Conservation (phyloP, 1,140 invertebrate species). For the Lasioglossum albipes region DNA sequence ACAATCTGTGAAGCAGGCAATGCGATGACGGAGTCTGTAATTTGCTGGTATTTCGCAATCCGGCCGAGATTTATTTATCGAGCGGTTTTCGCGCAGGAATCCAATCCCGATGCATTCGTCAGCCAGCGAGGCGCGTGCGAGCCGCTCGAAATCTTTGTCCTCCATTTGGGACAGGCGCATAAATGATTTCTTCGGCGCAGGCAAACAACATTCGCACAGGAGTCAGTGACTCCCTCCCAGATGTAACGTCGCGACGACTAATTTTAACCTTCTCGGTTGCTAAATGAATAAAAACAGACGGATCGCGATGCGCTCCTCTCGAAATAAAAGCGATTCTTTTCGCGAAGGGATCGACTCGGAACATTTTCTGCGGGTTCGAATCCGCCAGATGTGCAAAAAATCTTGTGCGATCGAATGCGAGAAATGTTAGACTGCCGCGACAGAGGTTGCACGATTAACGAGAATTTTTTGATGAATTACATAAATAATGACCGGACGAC, state of each 20-base stretch:
- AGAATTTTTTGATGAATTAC: too few relatives aligned
- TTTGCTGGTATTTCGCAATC: background rate
- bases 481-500: too few relatives aligned
- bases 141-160: constrained; percentile 3
- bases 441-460: background rate
- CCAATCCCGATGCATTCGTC: background rate
- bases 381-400: too few relatives aligned
- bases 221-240: constrained; percentile 65
- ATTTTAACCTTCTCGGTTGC: constrained; percentile 66
- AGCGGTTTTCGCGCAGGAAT: background rate
- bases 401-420: too few relatives aligned
- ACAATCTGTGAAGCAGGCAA: too few relatives aligned
- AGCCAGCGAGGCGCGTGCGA: background rate
- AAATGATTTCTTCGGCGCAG: constrained; percentile 61
- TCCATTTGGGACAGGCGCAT: background rate
- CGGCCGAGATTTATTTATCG: constrained; percentile 9
- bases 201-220: constrained; percentile 48
- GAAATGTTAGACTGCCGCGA: background rate
- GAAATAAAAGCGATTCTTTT: constrained; percentile 60
- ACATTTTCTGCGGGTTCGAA: background rate
- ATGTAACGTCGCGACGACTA: constrained; percentile 63
- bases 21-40: too few relatives aligned
- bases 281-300: constrained; percentile 62
- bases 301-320: constrained; percentile 45
- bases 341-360: background rate